Conservation (phyloP, 2,888 invertebrate species). For the Teleiodes luculella region DNA sequence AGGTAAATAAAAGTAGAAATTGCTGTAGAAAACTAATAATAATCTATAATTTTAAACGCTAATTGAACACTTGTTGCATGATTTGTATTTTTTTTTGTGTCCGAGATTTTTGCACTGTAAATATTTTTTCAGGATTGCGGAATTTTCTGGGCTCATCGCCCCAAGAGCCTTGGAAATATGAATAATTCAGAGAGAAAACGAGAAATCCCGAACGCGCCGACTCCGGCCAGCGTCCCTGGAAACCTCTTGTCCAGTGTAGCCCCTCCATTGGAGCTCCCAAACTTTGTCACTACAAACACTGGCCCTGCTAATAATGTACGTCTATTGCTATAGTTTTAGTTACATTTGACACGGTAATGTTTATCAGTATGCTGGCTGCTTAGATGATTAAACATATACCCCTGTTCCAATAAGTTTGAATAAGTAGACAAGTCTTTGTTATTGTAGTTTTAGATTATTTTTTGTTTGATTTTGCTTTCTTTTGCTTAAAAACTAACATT, state of each 20-base stretch:
- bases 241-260: slow-evolving; percentile 83
- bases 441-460: too few species aligned
- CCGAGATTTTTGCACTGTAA: background rate
- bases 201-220: slow-evolving; percentile 65
- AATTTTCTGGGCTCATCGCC: slow-evolving; percentile 2
- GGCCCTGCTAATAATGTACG: slow-evolving; percentile 28
- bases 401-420: too few species aligned
- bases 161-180: slow-evolving; percentile 27
- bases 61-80: background rate
- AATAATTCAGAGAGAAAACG: slow-evolving; percentile 54
- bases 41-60: too few species aligned
- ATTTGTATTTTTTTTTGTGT: slow-evolving; percentile 21
- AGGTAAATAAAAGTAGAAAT: background rate
- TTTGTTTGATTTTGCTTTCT: too few species aligned
- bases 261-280: slow-evolving; percentile 83
- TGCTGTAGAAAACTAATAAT: background rate
- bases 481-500: too few species aligned
- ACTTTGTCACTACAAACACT: slow-evolving; percentile 75
- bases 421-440: too few species aligned
- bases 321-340: slow-evolving; percentile 2
- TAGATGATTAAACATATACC: too few species aligned
- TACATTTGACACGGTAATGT: background rate
- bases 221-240: slow-evolving; percentile 64
- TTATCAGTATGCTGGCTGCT: background rate
- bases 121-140: background rate